Conservation (phyloP, 2,888 invertebrate species). For the Tenthredo mesomela region DNA sequence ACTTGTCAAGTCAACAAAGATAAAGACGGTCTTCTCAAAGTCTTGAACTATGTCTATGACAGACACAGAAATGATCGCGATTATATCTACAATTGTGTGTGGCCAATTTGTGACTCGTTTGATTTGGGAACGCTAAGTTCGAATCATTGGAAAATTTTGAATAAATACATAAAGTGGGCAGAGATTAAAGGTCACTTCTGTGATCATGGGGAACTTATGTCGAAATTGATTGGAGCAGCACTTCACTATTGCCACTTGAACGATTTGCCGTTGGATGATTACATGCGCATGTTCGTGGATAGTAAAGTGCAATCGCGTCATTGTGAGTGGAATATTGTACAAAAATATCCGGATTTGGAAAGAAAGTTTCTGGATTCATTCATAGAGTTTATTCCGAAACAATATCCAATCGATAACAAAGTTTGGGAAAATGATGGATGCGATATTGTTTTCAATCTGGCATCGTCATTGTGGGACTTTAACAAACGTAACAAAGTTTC, state of each 20-base stretch:
- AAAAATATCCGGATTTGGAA: conserved; percentile 63
- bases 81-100: conserved; percentile 53
- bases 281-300: conserved; percentile 57
- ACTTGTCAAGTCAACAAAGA: conserved; percentile 72
- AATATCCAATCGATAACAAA: conserved; percentile 51
- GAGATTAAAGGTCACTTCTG: conserved; percentile 56
- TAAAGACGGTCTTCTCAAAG: conserved; percentile 63
- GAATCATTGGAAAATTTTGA: conserved; percentile 67
- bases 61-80: conserved; percentile 69
- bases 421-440: conserved; percentile 47
- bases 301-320: background rate
- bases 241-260: conserved; percentile 61
- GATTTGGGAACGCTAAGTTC: conserved; percentile 62
- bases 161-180: conserved; percentile 63
- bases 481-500: conserved; percentile 57
- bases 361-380: conserved; percentile 63
- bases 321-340: conserved; percentile 60
- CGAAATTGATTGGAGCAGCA: conserved; percentile 56
- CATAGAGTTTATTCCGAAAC: conserved; percentile 54
- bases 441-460: conserved; percentile 50
- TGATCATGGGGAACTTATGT: fast-evolving
- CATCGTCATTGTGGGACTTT: conserved; percentile 61
- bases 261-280: conserved; percentile 58
- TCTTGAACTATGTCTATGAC: conserved; percentile 64
- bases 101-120: conserved; percentile 59